phyloP scores from a whole-genome alignment of 1,140 invertebrate genomes.

The Macrobrachium rosenbergii region DNA sequence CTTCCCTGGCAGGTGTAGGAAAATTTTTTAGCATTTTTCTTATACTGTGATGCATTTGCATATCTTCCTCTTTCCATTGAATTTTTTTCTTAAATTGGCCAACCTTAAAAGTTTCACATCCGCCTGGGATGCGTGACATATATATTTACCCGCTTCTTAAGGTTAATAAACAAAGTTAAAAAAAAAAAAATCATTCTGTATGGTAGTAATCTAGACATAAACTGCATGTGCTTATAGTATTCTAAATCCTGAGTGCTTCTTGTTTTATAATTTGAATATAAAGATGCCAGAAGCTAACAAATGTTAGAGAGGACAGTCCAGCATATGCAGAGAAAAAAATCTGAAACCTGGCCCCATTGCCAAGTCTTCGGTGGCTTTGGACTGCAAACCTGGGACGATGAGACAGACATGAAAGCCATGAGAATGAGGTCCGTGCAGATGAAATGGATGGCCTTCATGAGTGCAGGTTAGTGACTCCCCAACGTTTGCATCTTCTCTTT shows the following conservation, averaged over 20 bases:
- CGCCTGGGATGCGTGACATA: too few relatives aligned
- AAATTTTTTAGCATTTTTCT: too few relatives aligned
- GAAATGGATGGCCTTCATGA: conserved; percentile 92
- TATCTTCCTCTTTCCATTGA: too few relatives aligned
- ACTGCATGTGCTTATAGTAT: too few relatives aligned
- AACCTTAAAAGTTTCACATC: too few relatives aligned
- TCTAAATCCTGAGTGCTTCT: background rate
- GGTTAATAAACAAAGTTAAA: too few relatives aligned
- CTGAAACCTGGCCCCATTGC: conserved; percentile 91
- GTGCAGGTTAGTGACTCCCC: conserved; percentile 75
- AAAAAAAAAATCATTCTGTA: too few relatives aligned
- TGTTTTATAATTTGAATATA: conserved; percentile 64
- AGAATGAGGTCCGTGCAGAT: conserved; percentile 84
- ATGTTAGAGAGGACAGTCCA: conserved; percentile 83
- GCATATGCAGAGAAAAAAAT: conserved; percentile 94
- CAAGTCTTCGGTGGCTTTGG: conserved; percentile 93
- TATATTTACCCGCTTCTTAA: too few relatives aligned
- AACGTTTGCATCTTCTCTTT: background rate
- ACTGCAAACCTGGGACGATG: conserved; percentile 98
- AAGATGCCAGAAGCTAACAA: conserved; percentile 79
- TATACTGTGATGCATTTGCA: too few relatives aligned
- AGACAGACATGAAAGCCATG: conserved; percentile 93
- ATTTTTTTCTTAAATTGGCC: too few relatives aligned
- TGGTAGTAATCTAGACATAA: too few relatives aligned
- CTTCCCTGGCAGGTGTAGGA: too few relatives aligned